phyloP scores from a whole-genome alignment of 2,113 vertebrate species.

The Xiphophorus couchianus region DNA sequence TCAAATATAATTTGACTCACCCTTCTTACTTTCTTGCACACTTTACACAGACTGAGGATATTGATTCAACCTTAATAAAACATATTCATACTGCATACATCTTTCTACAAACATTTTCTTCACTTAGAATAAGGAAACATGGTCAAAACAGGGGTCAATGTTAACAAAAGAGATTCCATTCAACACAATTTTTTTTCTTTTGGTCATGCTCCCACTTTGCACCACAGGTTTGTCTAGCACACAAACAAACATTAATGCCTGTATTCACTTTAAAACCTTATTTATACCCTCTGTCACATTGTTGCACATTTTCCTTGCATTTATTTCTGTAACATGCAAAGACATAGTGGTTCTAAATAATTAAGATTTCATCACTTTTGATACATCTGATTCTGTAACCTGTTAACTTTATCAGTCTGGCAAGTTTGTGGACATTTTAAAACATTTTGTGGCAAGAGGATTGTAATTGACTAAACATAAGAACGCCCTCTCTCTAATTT shows the following conservation, averaged over 20 bases:
- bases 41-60: neutral
- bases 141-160: neutral
- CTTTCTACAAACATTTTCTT: neutral
- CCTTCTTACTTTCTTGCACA: neutral
- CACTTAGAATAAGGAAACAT: neutral
- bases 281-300: neutral
- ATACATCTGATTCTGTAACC: neutral
- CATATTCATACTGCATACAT: too few species aligned
- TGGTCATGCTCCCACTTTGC: neutral
- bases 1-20: neutral
- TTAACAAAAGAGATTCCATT: neutral
- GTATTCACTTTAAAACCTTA: neutral
- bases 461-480: neutral
- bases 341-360: neutral
- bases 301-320: too few species aligned
- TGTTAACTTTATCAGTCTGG: neutral
- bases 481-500: neutral
- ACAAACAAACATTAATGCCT: neutral
- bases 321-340: neutral
- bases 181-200: neutral
- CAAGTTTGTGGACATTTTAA: neutral
- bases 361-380: neutral
- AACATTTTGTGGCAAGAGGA: neutral
- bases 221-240: neutral
- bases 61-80: neutral